Base-by-base conservation (phyloP, 2,888 invertebrate species). In the Epistrophe eligans region DNA sequence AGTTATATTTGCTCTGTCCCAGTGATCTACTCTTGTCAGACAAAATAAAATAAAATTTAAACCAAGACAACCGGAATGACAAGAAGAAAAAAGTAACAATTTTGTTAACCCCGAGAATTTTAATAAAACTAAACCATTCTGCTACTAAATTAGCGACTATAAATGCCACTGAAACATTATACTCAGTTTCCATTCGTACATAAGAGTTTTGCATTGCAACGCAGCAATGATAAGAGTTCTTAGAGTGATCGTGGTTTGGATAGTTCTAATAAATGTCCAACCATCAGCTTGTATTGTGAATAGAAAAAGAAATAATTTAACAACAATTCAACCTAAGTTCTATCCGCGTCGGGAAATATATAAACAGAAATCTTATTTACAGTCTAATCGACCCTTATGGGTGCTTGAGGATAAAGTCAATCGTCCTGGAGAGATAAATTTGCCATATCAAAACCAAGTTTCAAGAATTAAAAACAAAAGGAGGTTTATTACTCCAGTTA, bases 351-450 rank as follows among this genome's bases (percentile, higher is more conserved):
- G 74, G 7, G 85, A 85, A 48, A 52, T 35, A 11, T 32, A 60
- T 5, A 87, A 87, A 66, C 66, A 60, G 64, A 38, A 76, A 70
- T 50, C 89, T 50, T 91, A 90, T 70, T 58, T 91, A 66, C 89
- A 90, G 48, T 84, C 82, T 0, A 88, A 90, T 50, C 90, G 90
- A 0, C 92, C 92, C 3, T 87, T 92, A 0, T 92, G 92, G 92
- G 91, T 92, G 79, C 89, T 92, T 13, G 90, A 92, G 48, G 92
- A 92, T 58, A 89, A 90, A 66, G 89, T 90, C 60, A 62, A 73
- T 35, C 89, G 89, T 38, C 79, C 84, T 0, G 80, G 67, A 8
- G 88, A 89, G 81, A 87, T 32, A n/a, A 79, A 67, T 11, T 48
- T 71, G 0, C 57, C 73, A 0, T 66, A 45, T 0, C 74, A 38